These are phyloP conservation scores for Eupithecia subfuscata DNA, from an alignment of 2,888 invertebrate species.

Conservation along the genomic window DNA sequence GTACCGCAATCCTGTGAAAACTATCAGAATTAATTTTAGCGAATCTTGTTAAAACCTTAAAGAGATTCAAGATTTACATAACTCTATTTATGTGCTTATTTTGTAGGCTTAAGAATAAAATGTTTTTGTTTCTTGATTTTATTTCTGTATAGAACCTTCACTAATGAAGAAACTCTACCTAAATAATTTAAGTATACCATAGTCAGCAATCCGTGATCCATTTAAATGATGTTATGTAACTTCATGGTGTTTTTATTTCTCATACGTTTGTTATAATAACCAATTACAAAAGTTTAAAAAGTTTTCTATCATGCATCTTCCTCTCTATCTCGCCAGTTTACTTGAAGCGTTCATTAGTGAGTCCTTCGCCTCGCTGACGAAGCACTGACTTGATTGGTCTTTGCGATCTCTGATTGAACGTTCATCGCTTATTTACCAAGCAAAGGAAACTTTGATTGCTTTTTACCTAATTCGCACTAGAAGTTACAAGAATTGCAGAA, in stretches of 20 bases:
- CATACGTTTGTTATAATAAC: background rate
- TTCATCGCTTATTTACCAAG: conserved; percentile 7
- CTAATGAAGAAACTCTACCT: too few species aligned
- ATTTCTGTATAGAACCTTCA: too few species aligned
- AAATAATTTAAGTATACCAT: too few species aligned
- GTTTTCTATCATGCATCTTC: background rate
- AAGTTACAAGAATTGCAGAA: background rate
- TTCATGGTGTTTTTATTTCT: too few species aligned
- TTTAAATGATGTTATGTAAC: too few species aligned
- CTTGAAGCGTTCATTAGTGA: conserved; percentile 7
- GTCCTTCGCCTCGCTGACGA: conserved; percentile 4
- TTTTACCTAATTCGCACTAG: background rate
- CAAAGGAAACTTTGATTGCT: conserved; percentile 7
- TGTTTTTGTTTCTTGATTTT: too few species aligned
- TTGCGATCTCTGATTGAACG: conserved; percentile 13
- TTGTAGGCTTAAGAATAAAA: too few species aligned
- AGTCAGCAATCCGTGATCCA: too few species aligned
- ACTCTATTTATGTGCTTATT: too few species aligned
- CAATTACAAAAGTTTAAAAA: background rate
- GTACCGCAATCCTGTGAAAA: background rate
- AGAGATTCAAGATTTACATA: too few species aligned
- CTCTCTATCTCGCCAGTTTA: background rate
- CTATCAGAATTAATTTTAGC: background rate
- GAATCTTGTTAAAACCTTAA: background rate
- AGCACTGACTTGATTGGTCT: conserved; percentile 13